Conservation (phyloP, 1,140 invertebrate species). For the Babylonia areolata region DNA sequence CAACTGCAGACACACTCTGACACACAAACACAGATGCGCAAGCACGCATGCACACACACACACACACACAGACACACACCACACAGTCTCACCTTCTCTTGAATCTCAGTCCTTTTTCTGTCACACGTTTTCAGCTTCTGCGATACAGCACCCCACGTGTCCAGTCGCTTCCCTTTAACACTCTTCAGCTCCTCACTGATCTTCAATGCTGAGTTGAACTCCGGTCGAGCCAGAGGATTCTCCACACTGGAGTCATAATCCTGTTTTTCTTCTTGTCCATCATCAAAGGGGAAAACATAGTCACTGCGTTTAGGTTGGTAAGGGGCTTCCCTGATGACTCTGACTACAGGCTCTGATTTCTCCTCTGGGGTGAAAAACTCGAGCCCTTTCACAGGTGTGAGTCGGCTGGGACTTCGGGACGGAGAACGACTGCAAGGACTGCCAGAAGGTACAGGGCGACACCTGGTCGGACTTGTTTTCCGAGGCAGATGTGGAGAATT, state of each 20-base stretch:
- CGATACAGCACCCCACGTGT: slow-evolving; percentile 46
- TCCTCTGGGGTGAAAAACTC: neutral
- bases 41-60: neutral
- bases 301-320: slow-evolving; percentile 47
- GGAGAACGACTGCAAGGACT: neutral
- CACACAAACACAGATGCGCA: neutral
- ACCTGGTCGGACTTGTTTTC: neutral
- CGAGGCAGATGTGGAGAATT: neutral
- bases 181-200: slow-evolving; percentile 59
- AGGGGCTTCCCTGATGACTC: slow-evolving; percentile 58
- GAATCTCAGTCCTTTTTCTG: slow-evolving; percentile 59
- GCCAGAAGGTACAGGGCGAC: neutral
- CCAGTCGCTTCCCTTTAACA: slow-evolving; percentile 50
- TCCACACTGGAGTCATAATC: slow-evolving; percentile 43
- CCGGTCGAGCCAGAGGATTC: slow-evolving; percentile 66
- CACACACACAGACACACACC: neutral
- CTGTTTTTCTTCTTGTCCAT: slow-evolving; percentile 26
- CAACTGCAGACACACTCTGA: neutral
- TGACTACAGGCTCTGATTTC: slow-evolving; percentile 49
- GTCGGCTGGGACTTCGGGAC: neutral
- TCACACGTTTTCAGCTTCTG: slow-evolving; percentile 60
- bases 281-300: slow-evolving; percentile 66
- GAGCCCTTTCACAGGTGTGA: neutral
- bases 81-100: slow-evolving; percentile 63
- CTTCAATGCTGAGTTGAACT: slow-evolving; percentile 68